A percentile compares a stretch with the other conserved stretches of the same genome.
Conservation (phyloP, 2,888 invertebrate species). For the Halictus quadricinctus region DNA sequence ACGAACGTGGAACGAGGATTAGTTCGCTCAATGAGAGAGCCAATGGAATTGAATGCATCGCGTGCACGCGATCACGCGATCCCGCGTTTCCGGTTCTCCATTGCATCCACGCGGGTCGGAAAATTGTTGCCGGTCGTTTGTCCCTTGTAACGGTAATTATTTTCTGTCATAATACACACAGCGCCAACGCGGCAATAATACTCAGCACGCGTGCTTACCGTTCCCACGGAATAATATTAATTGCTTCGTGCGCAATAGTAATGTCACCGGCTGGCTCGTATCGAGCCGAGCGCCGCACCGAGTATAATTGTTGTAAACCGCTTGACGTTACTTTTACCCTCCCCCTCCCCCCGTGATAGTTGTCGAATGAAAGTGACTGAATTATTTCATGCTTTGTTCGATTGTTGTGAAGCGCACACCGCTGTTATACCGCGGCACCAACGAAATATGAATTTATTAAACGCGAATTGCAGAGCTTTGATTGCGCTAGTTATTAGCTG, state of each 20-base stretch:
- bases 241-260: conserved; percentile 24
- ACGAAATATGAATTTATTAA: background rate
- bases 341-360: background rate
- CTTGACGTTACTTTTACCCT: conserved; percentile 10
- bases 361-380: conserved; percentile 2
- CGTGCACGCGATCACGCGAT: background rate
- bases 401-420: background rate
- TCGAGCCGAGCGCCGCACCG: background rate
- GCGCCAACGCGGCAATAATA: conserved; percentile 18
- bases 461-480: background rate
- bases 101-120: background rate
- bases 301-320: conserved; percentile 24
- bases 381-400: conserved; percentile 7
- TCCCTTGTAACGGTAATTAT: conserved; percentile 23
- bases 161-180: conserved; percentile 17
- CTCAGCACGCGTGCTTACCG: background rate
- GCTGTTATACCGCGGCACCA: background rate
- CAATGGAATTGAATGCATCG: conserved; percentile 4
- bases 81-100: conserved; percentile 7
- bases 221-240: conserved; percentile 40
- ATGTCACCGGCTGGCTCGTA: conserved; percentile 17
- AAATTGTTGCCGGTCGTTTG: conserved; percentile 18
- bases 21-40: background rate
- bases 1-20: conserved; percentile 23
- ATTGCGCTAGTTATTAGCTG: background rate